Evolutionary conservation across 2,797 vertebrate genomes (phyloP).

Genomic region (Phrynocephalus forsythii): DNA sequence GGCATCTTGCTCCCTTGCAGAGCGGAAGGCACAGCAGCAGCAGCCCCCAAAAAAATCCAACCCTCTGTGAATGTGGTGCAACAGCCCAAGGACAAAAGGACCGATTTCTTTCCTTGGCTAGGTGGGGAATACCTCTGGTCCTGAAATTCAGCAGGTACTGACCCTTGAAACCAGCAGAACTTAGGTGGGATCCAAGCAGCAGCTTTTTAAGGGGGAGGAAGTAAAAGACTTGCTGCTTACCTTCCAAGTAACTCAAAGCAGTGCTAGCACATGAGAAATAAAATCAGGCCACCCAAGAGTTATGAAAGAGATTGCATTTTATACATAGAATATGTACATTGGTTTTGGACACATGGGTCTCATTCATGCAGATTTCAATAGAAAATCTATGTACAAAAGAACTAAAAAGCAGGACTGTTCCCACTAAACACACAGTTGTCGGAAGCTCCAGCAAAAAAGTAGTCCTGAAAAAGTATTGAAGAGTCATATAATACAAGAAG

Average conservation of each 20-base stretch:
- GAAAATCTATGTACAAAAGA: constrained; percentile 75
- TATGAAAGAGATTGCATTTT: constrained; percentile 86
- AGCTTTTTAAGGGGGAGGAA: no score
- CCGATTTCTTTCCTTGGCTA: no score
- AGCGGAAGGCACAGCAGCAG: not conserved
- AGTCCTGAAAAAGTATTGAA: constrained; percentile 58
- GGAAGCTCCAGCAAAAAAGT: constrained; percentile 70
- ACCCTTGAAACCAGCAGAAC: no score
- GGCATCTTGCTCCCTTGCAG: not conserved
- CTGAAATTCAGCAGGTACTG: no score
- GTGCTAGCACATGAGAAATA: no score
- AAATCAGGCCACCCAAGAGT: constrained; percentile 50
- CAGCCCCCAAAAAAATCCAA: not conserved
- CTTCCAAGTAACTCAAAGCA: no score
- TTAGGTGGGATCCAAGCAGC: no score
- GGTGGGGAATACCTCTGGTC: no score
- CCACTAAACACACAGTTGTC: constrained; percentile 54
- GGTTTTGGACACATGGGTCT: constrained; percentile 67
- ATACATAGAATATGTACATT: constrained; percentile 85
- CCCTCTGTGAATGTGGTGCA: not conserved
- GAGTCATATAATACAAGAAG: constrained; percentile 59
- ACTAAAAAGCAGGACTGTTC: constrained; percentile 53
- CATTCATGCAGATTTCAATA: constrained; percentile 83
- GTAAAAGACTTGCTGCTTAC: no score
- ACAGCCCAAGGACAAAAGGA: not conserved